These are phyloP conservation scores for Hylia prasina DNA, from an alignment of 2,113 vertebrate species.

Conservation along the genomic window DNA sequence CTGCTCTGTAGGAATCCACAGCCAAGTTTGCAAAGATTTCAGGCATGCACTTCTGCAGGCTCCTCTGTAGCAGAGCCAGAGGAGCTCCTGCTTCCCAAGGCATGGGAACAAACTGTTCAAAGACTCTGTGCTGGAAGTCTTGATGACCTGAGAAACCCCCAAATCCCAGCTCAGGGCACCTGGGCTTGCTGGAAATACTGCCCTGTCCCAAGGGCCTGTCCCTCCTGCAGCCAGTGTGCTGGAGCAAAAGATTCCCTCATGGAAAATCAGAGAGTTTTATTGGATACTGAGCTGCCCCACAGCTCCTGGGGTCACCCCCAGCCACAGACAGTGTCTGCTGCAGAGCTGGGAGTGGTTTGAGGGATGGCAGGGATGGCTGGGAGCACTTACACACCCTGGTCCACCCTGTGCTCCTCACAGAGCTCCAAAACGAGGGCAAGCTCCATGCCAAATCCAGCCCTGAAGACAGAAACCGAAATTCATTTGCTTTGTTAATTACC, in stretches of 20 bases:
- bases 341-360: accelerated
- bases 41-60: background rate
- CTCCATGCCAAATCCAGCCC: background rate
- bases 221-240: background rate
- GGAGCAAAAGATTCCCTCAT: background rate
- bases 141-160: background rate
- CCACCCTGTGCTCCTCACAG: background rate
- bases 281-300: background rate
- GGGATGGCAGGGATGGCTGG: background rate
- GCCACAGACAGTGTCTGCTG: background rate
- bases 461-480: constrained; percentile 45
- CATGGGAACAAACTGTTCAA: background rate
- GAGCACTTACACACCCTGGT: background rate
- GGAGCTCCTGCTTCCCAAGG: background rate
- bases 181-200: background rate
- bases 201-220: background rate
- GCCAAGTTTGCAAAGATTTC: constrained; percentile 2
- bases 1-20: background rate
- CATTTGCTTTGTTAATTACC: constrained; percentile 59
- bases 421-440: background rate
- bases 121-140: background rate
- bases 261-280: background rate
- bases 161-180: background rate
- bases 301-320: background rate
- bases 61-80: background rate